A percentile compares a stretch with the other conserved stretches of the same genome.
phyloP scores from a whole-genome alignment of 2,797 vertebrate species.

The Spinus pinus region DNA sequence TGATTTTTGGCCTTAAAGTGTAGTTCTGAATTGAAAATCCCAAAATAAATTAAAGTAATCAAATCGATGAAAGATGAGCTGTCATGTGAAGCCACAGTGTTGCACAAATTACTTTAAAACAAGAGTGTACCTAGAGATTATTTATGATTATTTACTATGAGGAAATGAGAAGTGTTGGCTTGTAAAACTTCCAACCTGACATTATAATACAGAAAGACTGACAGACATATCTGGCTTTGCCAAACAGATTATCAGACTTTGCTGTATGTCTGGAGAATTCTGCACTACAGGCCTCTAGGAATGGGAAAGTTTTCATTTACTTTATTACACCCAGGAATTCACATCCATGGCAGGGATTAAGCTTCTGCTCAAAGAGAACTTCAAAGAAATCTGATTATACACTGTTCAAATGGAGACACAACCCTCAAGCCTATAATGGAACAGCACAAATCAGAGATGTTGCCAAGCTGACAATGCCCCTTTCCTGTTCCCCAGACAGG shows the following conservation, averaged over 20 bases:
- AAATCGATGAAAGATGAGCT: not conserved
- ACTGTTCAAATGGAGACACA: not conserved
- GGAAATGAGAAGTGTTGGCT: not conserved
- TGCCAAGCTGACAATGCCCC: not conserved
- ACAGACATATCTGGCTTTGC: not conserved
- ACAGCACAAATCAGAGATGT: not conserved
- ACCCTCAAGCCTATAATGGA: not conserved
- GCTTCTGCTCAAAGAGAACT: not conserved
- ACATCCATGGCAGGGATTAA: not conserved
- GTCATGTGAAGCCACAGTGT: not conserved
- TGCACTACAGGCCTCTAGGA: not conserved
- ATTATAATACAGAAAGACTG: not conserved
- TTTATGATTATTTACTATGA: not conserved
- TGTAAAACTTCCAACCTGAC: not conserved
- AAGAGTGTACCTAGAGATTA: not conserved
- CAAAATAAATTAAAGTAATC: not conserved
- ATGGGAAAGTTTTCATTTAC: not conserved
- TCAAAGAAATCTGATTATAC: conserved; percentile 9
- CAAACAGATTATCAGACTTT: not conserved
- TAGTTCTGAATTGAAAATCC: not conserved
- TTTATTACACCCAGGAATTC: not conserved
- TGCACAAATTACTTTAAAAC: not conserved
- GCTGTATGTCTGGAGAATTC: not conserved
- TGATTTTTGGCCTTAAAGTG: not conserved
- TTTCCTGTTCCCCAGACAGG: not conserved